A percentile compares a stretch with the other conserved stretches of the same genome.
Conservation (phyloP, 2,888 invertebrate species). For the Agrypnus murinus region DNA sequence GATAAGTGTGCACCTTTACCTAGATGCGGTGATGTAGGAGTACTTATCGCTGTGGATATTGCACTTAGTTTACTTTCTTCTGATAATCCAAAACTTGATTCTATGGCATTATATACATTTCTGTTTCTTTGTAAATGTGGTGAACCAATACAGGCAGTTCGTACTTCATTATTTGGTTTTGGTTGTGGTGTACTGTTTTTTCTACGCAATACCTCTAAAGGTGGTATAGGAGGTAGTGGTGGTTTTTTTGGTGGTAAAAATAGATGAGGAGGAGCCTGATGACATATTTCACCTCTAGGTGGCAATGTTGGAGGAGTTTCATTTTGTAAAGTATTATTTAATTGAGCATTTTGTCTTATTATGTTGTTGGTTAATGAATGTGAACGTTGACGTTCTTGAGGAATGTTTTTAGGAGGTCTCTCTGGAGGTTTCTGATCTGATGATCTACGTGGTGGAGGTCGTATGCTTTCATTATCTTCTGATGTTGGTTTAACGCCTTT, state of each 20-base stretch:
- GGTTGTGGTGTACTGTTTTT: slow-evolving; percentile 66
- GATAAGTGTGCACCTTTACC: slow-evolving; percentile 62
- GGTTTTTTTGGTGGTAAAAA: slow-evolving; percentile 82
- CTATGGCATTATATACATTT: slow-evolving; percentile 76
- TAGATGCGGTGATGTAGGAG: slow-evolving; percentile 69
- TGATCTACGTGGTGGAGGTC: slow-evolving; percentile 78
- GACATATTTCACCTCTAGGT: slow-evolving; percentile 72
- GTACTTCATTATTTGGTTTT: slow-evolving; percentile 71
- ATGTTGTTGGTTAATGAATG: slow-evolving; percentile 71
- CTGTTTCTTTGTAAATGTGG: slow-evolving; percentile 78
- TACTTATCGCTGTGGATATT: slow-evolving; percentile 67
- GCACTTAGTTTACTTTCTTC: slow-evolving; percentile 52
- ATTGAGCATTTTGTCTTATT: slow-evolving; percentile 34
- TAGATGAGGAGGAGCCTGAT: slow-evolving; percentile 72
- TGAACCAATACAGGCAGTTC: slow-evolving; percentile 78
- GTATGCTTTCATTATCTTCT: slow-evolving; percentile 68
- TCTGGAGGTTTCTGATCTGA: slow-evolving; percentile 78
- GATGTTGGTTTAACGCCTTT: slow-evolving; percentile 69
- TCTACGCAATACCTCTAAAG: slow-evolving; percentile 77
- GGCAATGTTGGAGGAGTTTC: slow-evolving; percentile 73
- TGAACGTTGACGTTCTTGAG: slow-evolving; percentile 74
- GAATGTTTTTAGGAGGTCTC: slow-evolving; percentile 78
- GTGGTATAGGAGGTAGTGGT: slow-evolving; percentile 81
- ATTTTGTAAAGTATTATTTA: slow-evolving; percentile 63
- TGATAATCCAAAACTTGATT: slow-evolving; percentile 67